These are phyloP conservation scores for Melanophora roralis DNA, from an alignment of 2,888 invertebrate species.

Conservation along the genomic window DNA sequence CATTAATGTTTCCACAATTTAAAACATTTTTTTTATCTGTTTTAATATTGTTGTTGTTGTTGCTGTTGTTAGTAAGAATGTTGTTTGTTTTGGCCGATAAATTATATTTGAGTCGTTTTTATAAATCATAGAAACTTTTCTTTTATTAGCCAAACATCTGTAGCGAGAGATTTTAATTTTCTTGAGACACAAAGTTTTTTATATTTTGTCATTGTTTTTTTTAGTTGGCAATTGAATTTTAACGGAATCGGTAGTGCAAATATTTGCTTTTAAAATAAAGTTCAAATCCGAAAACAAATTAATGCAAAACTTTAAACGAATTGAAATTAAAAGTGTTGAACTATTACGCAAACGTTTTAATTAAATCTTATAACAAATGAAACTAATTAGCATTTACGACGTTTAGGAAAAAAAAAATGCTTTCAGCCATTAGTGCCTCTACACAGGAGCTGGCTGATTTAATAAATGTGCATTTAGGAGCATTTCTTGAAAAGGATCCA, in stretches of 20 bases:
- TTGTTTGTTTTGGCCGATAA: background rate
- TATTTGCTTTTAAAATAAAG: background rate
- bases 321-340: background rate
- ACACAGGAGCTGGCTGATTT: conserved; percentile 69
- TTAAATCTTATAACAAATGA: background rate
- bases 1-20: conserved; percentile 28
- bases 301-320: too few species aligned
- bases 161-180: conserved; percentile 34
- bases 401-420: conserved; percentile 44
- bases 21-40: background rate
- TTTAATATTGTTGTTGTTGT: conserved; percentile 4
- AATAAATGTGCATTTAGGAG: conserved; percentile 71
- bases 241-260: conserved; percentile 39
- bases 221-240: conserved; percentile 39
- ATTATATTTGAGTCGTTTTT: conserved; percentile 12
- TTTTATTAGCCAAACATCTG: conserved; percentile 18
- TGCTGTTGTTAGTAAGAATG: too few species aligned
- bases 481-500: conserved; percentile 65
- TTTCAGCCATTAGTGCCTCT: conserved; percentile 63
- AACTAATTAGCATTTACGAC: too few species aligned
- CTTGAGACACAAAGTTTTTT: background rate
- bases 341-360: conserved; percentile 35
- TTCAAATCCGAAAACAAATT: background rate
- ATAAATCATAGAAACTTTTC: too few species aligned
- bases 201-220: background rate